phyloP scores from a whole-genome alignment of 2,113 vertebrate genomes.

The Osmerus mordax region DNA sequence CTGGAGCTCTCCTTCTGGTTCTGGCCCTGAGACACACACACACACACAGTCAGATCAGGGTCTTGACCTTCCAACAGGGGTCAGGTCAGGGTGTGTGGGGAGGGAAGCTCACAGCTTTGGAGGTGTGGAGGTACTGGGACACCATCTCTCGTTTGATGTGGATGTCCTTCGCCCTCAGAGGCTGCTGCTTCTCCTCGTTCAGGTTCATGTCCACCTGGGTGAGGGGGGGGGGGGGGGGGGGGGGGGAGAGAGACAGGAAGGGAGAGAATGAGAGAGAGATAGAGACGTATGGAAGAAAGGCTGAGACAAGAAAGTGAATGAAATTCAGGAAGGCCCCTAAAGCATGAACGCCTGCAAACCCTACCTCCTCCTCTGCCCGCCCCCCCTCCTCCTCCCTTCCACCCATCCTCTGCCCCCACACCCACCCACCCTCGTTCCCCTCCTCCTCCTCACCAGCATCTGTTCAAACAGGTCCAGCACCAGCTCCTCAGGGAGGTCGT shows the following conservation, averaged over 20 bases:
- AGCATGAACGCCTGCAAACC: not conserved
- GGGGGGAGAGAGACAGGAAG: not conserved
- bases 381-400: conserved; percentile 39
- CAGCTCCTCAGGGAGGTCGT: conserved; percentile 76
- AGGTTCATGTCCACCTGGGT: conserved; percentile 85
- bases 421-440: not conserved
- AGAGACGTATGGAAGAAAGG: not conserved
- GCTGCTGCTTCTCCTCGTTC: conserved; percentile 83
- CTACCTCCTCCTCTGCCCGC: no score
- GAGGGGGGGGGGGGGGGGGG: no score
- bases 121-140: conserved; percentile 83
- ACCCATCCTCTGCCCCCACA: no score
- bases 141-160: conserved; percentile 84
- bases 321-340: no score
- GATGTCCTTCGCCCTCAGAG: conserved; percentile 79
- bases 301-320: not conserved
- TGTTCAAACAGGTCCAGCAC: conserved; percentile 87
- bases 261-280: not conserved
- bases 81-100: not conserved
- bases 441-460: conserved; percentile 82
- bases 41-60: not conserved
- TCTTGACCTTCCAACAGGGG: not conserved
- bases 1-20: conserved; percentile 83
- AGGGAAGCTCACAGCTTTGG: conserved; percentile 75
- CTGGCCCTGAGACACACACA: conserved; percentile 72